Conservation (phyloP, 2,113 vertebrate species). For the Peromyscus polionotus region DNA sequence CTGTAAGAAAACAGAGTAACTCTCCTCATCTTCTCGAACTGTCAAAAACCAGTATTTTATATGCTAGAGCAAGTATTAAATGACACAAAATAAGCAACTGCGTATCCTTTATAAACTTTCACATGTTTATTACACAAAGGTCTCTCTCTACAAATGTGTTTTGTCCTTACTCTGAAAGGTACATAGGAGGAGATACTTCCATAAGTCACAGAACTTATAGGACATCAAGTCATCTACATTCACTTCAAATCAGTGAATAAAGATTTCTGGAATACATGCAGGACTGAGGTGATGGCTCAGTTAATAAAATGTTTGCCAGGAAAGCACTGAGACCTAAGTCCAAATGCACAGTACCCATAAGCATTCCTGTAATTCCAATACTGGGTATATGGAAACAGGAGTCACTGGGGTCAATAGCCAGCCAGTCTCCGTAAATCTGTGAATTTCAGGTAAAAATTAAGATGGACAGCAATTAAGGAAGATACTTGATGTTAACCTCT, state of each 20-base stretch:
- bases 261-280: neutral
- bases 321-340: neutral
- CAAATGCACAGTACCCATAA: neutral
- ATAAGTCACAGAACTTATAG: neutral
- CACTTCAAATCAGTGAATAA: neutral
- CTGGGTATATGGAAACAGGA: no score
- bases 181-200: slow-evolving; percentile 24
- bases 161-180: slow-evolving; percentile 9
- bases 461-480: neutral
- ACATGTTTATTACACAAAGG: neutral
- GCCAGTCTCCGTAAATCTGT: no score
- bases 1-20: neutral
- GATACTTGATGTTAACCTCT: no score
- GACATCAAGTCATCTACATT: slow-evolving; percentile 2
- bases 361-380: neutral
- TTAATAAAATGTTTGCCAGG: neutral
- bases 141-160: neutral
- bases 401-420: neutral
- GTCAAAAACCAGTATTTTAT: neutral
- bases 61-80: slow-evolving; percentile 11
- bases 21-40: neutral
- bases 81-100: neutral
- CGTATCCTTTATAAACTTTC: slow-evolving; percentile 4
- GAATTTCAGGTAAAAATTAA: neutral
- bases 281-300: neutral